These are phyloP conservation scores for Phymanthus crucifer DNA, from an alignment of 92 coral and sea anemone species.

Conservation along the genomic window DNA sequence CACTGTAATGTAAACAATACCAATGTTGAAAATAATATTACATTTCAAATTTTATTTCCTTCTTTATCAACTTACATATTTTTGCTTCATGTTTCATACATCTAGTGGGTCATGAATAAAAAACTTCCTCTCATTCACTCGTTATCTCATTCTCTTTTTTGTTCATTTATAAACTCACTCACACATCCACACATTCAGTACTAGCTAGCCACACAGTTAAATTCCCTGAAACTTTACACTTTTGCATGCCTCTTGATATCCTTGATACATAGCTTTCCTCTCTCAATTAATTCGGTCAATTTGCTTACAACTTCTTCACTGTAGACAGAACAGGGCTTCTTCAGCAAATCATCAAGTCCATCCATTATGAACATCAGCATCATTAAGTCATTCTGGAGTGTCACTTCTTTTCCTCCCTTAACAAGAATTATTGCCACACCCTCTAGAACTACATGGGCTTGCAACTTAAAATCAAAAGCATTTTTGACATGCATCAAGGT, in stretches of 20 bases:
- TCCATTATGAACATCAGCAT: slow-evolving; percentile 45
- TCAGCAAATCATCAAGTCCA: slow-evolving; percentile 41
- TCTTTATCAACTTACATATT: no score
- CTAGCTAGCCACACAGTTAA: no score
- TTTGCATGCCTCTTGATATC: neutral
- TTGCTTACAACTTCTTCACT: neutral
- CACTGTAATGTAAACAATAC: no score
- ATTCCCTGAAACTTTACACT: no score
- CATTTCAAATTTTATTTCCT: no score
- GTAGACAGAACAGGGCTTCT: neutral
- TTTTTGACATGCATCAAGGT: slow-evolving; percentile 37
- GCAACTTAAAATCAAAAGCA: slow-evolving; percentile 45
- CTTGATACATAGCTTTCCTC: neutral
- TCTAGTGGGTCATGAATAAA: no score
- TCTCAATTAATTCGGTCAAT: neutral
- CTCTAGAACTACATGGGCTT: slow-evolving; percentile 59
- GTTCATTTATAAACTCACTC: neutral
- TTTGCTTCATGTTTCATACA: no score
- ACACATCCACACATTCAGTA: neutral
- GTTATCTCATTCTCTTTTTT: no score
- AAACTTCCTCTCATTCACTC: no score
- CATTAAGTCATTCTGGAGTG: slow-evolving; percentile 26
- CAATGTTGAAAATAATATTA: no score
- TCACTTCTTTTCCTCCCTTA: slow-evolving; percentile 1
- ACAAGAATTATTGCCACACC: slow-evolving; percentile 44